Evolutionary conservation across 2,888 invertebrate species (phyloP).

Genomic region (Platypus cylindrus): DNA sequence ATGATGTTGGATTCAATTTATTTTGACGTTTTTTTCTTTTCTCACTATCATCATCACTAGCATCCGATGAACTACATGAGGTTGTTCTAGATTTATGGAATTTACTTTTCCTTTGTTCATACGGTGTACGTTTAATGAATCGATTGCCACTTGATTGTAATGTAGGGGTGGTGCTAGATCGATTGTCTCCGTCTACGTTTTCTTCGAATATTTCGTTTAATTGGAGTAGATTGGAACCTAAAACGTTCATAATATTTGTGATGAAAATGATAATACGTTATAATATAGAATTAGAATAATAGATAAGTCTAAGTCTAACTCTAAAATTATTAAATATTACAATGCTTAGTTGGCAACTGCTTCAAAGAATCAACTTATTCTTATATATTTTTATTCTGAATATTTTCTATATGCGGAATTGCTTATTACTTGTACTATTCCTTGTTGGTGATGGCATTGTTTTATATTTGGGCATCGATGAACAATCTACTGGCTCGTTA

Average conservation of each 20-base stretch:
- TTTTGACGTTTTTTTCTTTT: slow-evolving; percentile 69
- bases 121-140: slow-evolving; percentile 19
- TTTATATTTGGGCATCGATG: slow-evolving; percentile 39
- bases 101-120: slow-evolving; percentile 36
- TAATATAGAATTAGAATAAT: too few species aligned
- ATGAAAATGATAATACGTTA: too few species aligned
- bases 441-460: slow-evolving; percentile 46
- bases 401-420: too few species aligned
- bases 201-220: slow-evolving; percentile 60
- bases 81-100: slow-evolving; percentile 65
- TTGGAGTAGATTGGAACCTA: slow-evolving; percentile 28
- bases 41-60: slow-evolving; percentile 80
- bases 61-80: slow-evolving; percentile 88
- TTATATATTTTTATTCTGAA: too few species aligned
- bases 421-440: slow-evolving; percentile 10
- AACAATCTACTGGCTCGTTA: slow-evolving; percentile 19
- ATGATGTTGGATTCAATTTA: slow-evolving; percentile 46
- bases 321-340: too few species aligned
- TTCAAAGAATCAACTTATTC: too few species aligned
- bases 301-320: too few species aligned
- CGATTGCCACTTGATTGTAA: slow-evolving; percentile 5
- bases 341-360: too few species aligned
- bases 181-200: slow-evolving; percentile 21
- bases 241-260: too few species aligned
- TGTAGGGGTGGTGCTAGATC: slow-evolving; percentile 5